Percentiles rank a stretch among this genome's conserved stretches.
phyloP scores from a whole-genome alignment of 2,797 vertebrate species.

The Mormyrus hasselquistii region DNA sequence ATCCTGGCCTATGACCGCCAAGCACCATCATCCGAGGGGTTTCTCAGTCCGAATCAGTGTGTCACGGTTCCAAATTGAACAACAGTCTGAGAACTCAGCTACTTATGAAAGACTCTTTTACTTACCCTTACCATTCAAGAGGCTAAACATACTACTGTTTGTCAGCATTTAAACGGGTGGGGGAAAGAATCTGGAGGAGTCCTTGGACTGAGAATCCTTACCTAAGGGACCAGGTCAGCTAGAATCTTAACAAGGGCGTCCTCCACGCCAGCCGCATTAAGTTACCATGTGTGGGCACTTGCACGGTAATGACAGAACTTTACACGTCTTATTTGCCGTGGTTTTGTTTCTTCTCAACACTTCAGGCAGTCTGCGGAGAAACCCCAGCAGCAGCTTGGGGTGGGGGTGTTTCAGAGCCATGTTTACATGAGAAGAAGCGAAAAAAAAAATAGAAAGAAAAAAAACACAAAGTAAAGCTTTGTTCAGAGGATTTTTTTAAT shows the following conservation, averaged over 20 bases:
- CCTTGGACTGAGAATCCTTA: neutral
- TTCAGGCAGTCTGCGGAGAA: neutral
- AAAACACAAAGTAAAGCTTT: neutral
- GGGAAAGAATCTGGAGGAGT: neutral
- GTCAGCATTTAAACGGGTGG: neutral
- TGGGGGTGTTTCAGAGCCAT: no score
- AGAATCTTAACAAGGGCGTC: neutral
- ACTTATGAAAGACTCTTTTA: neutral
- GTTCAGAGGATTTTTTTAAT: neutral
- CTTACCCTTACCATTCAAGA: neutral
- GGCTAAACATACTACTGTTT: neutral
- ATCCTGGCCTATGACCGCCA: neutral
- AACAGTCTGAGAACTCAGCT: neutral
- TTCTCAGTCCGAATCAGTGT: neutral
- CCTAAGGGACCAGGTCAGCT: neutral
- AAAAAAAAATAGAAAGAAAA: neutral
- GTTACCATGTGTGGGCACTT: neutral
- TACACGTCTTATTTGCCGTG: neutral
- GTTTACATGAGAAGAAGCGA: neutral
- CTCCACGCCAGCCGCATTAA: neutral
- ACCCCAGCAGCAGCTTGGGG: neutral
- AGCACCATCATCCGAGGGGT: neutral
- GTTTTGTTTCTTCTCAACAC: neutral
- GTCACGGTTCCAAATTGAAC: neutral
- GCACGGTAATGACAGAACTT: neutral